Base-by-base conservation (phyloP, 2,888 invertebrate genomes). In the Tipula confusa region DNA sequence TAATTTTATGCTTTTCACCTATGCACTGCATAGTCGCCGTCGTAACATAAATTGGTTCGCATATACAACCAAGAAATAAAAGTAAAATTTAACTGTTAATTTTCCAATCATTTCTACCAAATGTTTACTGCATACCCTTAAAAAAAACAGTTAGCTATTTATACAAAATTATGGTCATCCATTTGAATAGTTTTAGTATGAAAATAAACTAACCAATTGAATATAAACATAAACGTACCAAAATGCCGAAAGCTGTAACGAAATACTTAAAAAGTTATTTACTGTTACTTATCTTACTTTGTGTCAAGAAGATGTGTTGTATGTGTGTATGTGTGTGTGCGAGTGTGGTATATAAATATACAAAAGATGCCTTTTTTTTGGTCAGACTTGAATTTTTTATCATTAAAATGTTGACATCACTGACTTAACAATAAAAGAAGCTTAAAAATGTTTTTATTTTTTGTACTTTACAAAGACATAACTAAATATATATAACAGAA, bases 341-440 rank as follows among this genome's bases (percentile, higher is more conserved):
- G n/a, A n/a, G n/a, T n/a, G n/a, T n/a, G n/a, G n/a, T n/a, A n/a
- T 33, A 11, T 1, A 33, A 6, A 4, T 33, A 33, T 33, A 33
- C 31, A 31, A 3, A 7, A 33, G 11, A 33, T n/a, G n/a, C n/a
- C n/a, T n/a, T n/a, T n/a, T n/a, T n/a, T 43, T n/a, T 24, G 64
- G 64, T 64, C 64, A 24, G 24, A 9, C 24, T 18, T 9, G 43
- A 64, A 64, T 64, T 64, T 64, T 64, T 64, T 64, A 64, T 64
- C 64, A 64, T 64, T 64, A 64, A 64, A 64, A 24, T 64, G 64
- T 64, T 64, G 64, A 64, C 64, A 64, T 64, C 64, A 64, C 24
- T 7, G 64, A 64, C 64, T 64, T 64, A 64, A 64, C 64, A 64
- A 64, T 64, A 64, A 64, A 43, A 43, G 15, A 15, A 43, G 24